phyloP scores from a whole-genome alignment of 2,888 invertebrate genomes.

The Catonia carolina region DNA sequence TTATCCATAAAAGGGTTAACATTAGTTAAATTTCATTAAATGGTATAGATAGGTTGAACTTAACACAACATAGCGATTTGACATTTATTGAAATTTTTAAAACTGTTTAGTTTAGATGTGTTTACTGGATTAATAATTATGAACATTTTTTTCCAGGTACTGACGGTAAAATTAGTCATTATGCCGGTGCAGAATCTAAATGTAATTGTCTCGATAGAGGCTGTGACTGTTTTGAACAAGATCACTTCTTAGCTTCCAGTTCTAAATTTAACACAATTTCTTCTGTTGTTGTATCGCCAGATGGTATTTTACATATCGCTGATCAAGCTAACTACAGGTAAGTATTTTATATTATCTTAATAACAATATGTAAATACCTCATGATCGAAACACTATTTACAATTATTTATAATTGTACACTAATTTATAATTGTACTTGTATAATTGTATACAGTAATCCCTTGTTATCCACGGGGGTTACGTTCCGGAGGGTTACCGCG shows the following conservation, averaged over 20 bases:
- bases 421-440: not conserved
- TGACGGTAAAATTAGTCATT: slow-evolving; percentile 87
- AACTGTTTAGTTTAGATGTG: no score
- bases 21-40: no score
- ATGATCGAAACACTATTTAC: no score
- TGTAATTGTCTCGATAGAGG: slow-evolving; percentile 88
- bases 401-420: slow-evolving; percentile 19
- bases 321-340: slow-evolving; percentile 79
- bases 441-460: not conserved
- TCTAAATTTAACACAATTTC: slow-evolving; percentile 93
- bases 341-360: slow-evolving; percentile 14
- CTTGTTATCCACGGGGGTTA: no score
- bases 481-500: no score
- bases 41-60: no score
- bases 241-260: slow-evolving; percentile 84
- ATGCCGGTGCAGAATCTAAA: slow-evolving; percentile 89
- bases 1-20: no score
- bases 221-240: slow-evolving; percentile 89
- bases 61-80: no score
- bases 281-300: slow-evolving; percentile 86
- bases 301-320: slow-evolving; percentile 89
- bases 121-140: not conserved
- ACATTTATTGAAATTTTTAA: no score
- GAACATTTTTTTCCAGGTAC: slow-evolving; percentile 48
- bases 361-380: no score